A percentile compares a stretch with the other conserved stretches of the same genome.
phyloP scores from a whole-genome alignment of 2,113 vertebrate species.

The Leuciscus idus region DNA sequence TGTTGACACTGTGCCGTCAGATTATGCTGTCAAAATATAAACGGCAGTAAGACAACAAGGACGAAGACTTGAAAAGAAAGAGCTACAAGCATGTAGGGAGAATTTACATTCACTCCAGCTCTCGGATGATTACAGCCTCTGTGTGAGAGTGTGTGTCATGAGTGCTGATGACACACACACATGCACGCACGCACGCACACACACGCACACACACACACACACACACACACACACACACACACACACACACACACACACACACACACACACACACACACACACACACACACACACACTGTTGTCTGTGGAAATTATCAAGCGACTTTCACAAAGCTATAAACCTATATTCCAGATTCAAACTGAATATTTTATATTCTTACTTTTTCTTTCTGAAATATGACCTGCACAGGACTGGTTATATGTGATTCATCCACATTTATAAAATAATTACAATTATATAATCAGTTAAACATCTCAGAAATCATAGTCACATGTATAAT shows the following conservation, averaged over 20 bases:
- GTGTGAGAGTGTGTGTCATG: not conserved
- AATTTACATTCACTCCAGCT: constrained; percentile 9
- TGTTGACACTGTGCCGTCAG: constrained; percentile 3
- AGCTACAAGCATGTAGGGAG: constrained; percentile 2
- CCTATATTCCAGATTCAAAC: not conserved
- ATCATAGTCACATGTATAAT: too few relatives aligned
- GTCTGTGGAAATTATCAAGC: not conserved
- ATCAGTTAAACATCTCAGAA: too few relatives aligned
- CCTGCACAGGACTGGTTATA: too few relatives aligned
- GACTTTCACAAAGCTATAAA: not conserved
- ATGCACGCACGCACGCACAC: not conserved
- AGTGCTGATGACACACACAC: not conserved
- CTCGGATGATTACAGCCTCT: not conserved
- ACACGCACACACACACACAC: not conserved
- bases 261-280: not conserved
- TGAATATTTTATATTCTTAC: not conserved
- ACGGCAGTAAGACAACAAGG: not conserved
- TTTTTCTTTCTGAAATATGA: too few relatives aligned
- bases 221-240: not conserved
- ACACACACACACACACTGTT: not conserved
- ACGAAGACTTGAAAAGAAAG: constrained; percentile 1
- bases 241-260: not conserved
- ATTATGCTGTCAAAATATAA: constrained; percentile 8
- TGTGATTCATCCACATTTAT: too few relatives aligned
- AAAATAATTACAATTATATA: too few relatives aligned